Base-by-base conservation (phyloP, 2,888 invertebrate genomes). In the Auanema sp. region DNA sequence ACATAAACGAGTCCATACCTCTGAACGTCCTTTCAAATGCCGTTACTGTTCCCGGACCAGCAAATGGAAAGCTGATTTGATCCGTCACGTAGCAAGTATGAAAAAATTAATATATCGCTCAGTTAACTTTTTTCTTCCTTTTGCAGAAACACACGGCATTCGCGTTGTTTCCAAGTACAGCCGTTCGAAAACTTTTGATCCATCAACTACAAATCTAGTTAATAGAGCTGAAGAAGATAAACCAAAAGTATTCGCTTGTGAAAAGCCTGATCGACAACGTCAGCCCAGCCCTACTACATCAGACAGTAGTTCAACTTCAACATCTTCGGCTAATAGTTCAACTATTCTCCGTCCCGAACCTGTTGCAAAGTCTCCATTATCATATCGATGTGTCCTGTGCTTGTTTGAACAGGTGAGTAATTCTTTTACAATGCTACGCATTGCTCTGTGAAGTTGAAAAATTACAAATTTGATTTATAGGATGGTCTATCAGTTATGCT, bases 51-150 rank as follows among this genome's bases (percentile, higher is more conserved):
- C 81, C 12, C 85, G 86, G 65, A 85, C 85, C 58, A 84, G 85
- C 44, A 85, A 85, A 68, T 87, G 86, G 86, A 85, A 85, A 72
- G 86, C 86, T 4, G 87, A 87, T 69, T 82, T 87, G 55, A 85
- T 86, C 63, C 74, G 86, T 33, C 87, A 87, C 68, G 84, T 87
- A 40, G 85, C 85, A 58, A 85, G 82, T 82, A 58, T 72, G 79
- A 71, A 12, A 4, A 12, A 41, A 58, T 65, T 55, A 47, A 14
- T 51, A 12, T 43, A 8, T 21, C 16, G 16, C 16, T 14, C 43
- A 12, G 16, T 50, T 50, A 47, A 14, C 58, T 33, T 14, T 51
- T 24, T 58, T 21, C 8, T 52, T 23, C 52, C 5, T 3, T 18
- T 21, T 23, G 11, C 71, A 83, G 82, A 85, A 67, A 85, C 85